Evolutionary conservation across 2,888 invertebrate species (phyloP), one percentile per base, ranked within the genome.

Genomic region (Lasioglossum leucozonium): DNA sequence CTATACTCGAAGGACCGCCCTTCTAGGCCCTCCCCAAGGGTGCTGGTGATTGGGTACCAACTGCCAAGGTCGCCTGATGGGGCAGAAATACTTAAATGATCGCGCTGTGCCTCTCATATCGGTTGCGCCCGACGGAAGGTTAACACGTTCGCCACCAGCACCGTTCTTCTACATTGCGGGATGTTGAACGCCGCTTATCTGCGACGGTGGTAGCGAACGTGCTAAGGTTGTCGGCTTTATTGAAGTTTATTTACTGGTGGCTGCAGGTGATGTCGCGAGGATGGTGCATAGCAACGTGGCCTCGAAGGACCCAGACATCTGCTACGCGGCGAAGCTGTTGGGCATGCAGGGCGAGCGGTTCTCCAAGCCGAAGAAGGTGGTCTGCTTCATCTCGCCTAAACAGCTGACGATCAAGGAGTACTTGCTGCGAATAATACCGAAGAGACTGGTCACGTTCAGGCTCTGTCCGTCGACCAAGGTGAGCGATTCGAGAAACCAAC

Each of bases 401-500:
- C 99, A 98, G 96, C 96, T 99, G 90, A 98, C 98, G 81, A 96
- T 99, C 93, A 99, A 99, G 95, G 99, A 99, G 95, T 98, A 98
- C 96, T 96, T 99, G 91, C 96, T 99, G 91, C 98, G 98, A 95
- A 98, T 99, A 95, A 98, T 99, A 93, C 99, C 98, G 78, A 99
- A 98, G 95, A 96, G 98, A 92, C 96, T 99, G 91, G 98, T 97
- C 84, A 98, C 98, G 58, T 99, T 98, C 95, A 96, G 99, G 58
- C 96, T 99, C 79, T 99, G 99, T 94, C 99, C 99, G 34, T 98
- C 98, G 85, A 99, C 99, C 77, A 99, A 99, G 96, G 98, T 98
- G 94, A 73, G 55, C 18, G 13, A 11, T 11, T 67, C 30, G 4
- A 13, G 26, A n/a, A 30, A n/a, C n/a, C n/a, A n/a, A n/a, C n/a